Conservation (phyloP, 2,113 vertebrate genomes). For the Eclectus roratus region DNA sequence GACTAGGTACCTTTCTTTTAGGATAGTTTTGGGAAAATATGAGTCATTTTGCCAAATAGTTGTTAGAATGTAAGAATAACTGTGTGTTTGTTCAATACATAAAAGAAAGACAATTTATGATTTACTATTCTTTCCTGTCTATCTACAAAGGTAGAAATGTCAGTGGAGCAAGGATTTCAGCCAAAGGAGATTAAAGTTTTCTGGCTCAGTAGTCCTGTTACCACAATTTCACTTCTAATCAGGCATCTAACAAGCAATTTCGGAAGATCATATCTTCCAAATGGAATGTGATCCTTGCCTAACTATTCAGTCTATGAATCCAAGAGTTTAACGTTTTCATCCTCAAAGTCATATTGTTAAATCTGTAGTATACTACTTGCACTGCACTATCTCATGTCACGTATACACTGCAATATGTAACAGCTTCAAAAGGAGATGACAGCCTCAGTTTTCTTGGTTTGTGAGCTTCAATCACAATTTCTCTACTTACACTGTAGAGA, state of each 20-base stretch:
- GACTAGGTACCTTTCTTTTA: neutral
- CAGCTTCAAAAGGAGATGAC: neutral
- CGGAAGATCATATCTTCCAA: neutral
- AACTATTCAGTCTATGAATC: neutral
- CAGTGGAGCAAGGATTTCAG: neutral
- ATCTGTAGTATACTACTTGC: neutral
- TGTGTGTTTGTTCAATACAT: neutral
- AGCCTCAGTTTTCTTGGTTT: neutral
- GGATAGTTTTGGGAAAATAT: neutral
- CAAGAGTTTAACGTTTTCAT: neutral
- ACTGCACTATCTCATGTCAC: neutral
- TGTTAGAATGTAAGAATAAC: neutral
- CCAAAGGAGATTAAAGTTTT: neutral
- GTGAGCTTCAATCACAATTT: neutral
- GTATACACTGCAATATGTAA: neutral
- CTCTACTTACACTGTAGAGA: neutral
- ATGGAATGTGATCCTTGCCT: neutral
- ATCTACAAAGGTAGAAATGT: neutral
- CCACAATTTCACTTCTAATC: neutral
- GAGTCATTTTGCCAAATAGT: neutral
- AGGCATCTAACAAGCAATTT: neutral
- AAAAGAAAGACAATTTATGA: neutral
- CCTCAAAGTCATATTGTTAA: neutral
- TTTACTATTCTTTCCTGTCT: neutral
- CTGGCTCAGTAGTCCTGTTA: neutral